phyloP scores from a whole-genome alignment of 2,113 vertebrate genomes.

The Tetraodon nigroviridis region DNA sequence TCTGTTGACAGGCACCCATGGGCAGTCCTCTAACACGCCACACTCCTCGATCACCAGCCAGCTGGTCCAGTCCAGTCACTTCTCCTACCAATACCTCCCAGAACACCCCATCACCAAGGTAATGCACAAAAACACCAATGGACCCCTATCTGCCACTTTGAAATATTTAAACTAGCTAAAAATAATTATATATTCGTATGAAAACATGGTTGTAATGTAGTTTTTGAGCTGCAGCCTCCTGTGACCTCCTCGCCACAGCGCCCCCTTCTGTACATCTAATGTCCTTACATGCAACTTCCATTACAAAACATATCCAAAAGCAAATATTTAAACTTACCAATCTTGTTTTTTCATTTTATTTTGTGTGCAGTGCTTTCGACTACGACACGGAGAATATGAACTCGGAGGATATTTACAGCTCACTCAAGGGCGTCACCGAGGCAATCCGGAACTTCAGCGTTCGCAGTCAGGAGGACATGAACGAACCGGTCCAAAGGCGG shows the following conservation, averaged over 20 bases:
- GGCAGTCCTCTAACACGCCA: constrained; percentile 90
- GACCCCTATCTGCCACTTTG: background rate
- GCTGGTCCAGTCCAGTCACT: constrained; percentile 92
- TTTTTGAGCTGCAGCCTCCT: too few relatives aligned
- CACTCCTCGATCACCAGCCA: constrained; percentile 87
- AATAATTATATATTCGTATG: constrained; percentile 3
- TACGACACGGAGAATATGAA: constrained; percentile 99
- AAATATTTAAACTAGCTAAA: background rate
- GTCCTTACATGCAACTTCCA: too few relatives aligned
- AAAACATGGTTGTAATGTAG: background rate
- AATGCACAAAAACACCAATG: constrained; percentile 20
- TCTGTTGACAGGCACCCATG: constrained; percentile 75
- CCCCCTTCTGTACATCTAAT: too few relatives aligned
- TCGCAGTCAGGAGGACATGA: constrained; percentile 96
- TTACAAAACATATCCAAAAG: background rate
- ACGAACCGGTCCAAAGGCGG: constrained; percentile 82
- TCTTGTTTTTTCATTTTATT: background rate
- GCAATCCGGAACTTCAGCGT: constrained; percentile 97
- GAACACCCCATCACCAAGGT: constrained; percentile 93
- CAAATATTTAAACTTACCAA: background rate
- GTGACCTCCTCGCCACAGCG: too few relatives aligned
- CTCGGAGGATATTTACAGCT: constrained; percentile 98
- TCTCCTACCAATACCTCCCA: constrained; percentile 93
- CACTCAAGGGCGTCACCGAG: constrained; percentile 92
- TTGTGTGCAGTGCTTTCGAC: constrained; percentile 86